Evolutionary conservation across 1,140 invertebrate species (phyloP), one percentile per base, ranked within the genome.

Genomic region (Venturia canescens): DNA sequence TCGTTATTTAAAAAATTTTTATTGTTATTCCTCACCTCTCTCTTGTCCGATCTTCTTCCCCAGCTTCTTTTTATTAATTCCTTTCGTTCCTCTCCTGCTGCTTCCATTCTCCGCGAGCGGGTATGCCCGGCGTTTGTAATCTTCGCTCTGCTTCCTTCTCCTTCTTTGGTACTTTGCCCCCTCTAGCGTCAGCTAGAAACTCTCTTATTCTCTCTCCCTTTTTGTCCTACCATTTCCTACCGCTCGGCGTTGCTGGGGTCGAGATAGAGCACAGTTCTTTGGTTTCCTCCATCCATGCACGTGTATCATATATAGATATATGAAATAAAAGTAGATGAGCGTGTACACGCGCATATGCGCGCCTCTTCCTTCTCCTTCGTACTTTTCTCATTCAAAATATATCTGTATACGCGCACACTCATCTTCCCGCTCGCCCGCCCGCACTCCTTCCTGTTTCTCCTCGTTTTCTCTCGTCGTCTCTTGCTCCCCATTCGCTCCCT

Each of bases 391-490:
- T 60, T 53, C 31, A 18, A n/a, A n/a, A n/a, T n/a, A n/a, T n/a
- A n/a, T 34, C 53, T 83, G 53, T 74, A 1, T 53, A 71, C 53
- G 4, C 53, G 18, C 53, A 50, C 53, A 53, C 57, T 63, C 48
- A 31, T 79, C 60, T 26, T 13, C 50, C 48, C 6, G 26, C 9
- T 74, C 76, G 66, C 23, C 82, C 76, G 78, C 82, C 78, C 78
- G 81, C 74, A 69, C 15, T 53, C 38, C 60, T 15, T 76, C 74
- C 50, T 78, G 82, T 87, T 70, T 83, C 77, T 82, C 84, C 80
- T 81, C 83, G 78, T 79, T 60, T 76, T 34, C 53, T 63, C 50
- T 74, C 80, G 82, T 87, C 74, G 82, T 87, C 74, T 66, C 80
- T 83, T 66, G 50, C 82, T 85, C 80, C 80, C 81, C 80, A 23